Evolutionary conservation across 2,888 invertebrate species (phyloP), one percentile per base, ranked within the genome.

Genomic region (Drosophila borealis): DNA sequence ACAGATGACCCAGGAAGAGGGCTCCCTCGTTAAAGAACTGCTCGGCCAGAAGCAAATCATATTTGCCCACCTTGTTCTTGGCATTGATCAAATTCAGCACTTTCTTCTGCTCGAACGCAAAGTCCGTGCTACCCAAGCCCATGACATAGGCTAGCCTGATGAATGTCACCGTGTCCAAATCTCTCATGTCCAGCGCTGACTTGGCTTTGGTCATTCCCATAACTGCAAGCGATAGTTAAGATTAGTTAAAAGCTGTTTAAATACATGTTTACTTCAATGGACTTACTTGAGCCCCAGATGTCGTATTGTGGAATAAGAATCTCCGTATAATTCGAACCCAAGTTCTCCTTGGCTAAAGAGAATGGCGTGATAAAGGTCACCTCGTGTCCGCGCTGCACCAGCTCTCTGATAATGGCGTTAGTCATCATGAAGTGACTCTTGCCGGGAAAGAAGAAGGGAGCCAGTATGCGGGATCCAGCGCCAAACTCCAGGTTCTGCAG

Each of bases 381-480:
- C 44, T 92, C 92, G 66, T 94, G 93, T 0, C 94, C 94, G 14
- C 91, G 90, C 0, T 72, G 72, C 0, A 93, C 91, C 4, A 94
- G 74, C 10, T 91, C 92, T 56, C 91, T 91, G 66, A 92, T 88
- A 3, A 93, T 56, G 0, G 90, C 81, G 48, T 92, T 90, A 19
- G 91, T 91, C 90, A 93, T 93, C 57, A 92, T 90, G 19, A 92
- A 93, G 65, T 93, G 94, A 37, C 93, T 93, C 41, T 89, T 93
- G 1, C 83, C 91, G 0, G 91, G 91, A 29, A 93, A 92, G 0
- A 93, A 89, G 57, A 92, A 93, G 0, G 93, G 42, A 0, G 91
- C 93, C 9, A 93, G 70, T 11, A 93, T 93, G 11, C 92, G 86
- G 0, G 92, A 88, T 5, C 83, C 61, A 1, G 63, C 10, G 3